These are phyloP conservation scores for Papilio elwesi DNA, from an alignment of 2,888 invertebrate species.

Conservation along the genomic window DNA sequence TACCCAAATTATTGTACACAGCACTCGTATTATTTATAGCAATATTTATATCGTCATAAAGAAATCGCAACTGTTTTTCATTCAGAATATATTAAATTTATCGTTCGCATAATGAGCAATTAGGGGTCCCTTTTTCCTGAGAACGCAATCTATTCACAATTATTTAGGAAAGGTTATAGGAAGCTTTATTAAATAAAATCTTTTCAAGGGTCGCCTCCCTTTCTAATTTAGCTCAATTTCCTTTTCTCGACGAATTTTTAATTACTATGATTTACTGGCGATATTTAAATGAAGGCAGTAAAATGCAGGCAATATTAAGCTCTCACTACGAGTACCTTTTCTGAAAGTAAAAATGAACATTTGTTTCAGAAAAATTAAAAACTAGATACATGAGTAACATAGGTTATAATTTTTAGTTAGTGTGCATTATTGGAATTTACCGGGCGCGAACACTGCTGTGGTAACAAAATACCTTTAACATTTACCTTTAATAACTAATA, in stretches of 20 bases:
- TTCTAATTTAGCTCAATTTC: constrained; percentile 66
- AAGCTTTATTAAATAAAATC: constrained; percentile 78
- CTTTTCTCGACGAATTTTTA: constrained; percentile 59
- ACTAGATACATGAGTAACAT: background rate
- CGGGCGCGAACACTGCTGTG: background rate
- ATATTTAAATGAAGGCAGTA: constrained; percentile 35
- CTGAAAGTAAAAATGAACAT: background rate
- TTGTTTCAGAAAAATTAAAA: background rate
- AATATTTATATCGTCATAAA: constrained; percentile 20
- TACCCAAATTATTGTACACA: background rate
- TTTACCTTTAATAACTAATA: background rate
- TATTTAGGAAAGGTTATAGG: constrained; percentile 75
- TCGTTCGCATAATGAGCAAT: constrained; percentile 68
- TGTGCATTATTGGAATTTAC: background rate
- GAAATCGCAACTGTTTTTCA: constrained; percentile 41
- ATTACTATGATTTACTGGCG: constrained; percentile 54
- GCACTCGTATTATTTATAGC: background rate
- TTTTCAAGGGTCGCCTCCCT: constrained; percentile 63
- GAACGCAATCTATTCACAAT: constrained; percentile 78
- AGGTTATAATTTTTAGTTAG: background rate
- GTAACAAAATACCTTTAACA: background rate
- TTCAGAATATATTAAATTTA: constrained; percentile 63
- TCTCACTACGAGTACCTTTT: background rate
- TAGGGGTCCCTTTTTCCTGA: constrained; percentile 52
- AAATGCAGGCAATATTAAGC: constrained; percentile 6